phyloP scores from a whole-genome alignment of 1,140 invertebrate genomes.

The Anastrepha ludens region DNA sequence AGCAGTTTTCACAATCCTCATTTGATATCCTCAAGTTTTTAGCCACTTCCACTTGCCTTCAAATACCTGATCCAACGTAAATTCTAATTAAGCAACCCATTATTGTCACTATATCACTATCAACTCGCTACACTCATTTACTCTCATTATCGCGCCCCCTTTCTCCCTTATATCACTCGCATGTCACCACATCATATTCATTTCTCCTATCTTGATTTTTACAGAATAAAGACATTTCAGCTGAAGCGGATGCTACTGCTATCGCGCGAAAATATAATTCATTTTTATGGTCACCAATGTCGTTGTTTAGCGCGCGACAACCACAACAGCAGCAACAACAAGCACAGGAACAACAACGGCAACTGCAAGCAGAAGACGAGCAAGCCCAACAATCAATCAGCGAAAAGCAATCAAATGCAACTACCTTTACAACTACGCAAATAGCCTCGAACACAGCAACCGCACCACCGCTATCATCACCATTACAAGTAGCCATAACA shows the following conservation, averaged over 20 bases:
- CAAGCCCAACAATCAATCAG: conserved; percentile 45
- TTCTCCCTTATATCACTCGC: not conserved
- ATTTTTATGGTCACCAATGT: conserved; percentile 58
- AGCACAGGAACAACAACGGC: not conserved
- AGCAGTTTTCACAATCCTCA: too few relatives aligned
- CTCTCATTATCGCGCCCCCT: not conserved
- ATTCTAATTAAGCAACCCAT: too few relatives aligned
- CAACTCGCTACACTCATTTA: too few relatives aligned
- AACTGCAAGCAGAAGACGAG: not conserved
- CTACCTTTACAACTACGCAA: not conserved
- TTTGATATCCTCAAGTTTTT: too few relatives aligned
- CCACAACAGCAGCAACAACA: conserved; percentile 37
- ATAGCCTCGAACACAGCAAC: conserved; percentile 72
- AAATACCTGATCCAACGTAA: not conserved
- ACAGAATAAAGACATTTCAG: conserved; percentile 30
- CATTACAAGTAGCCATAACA: conserved; percentile 22
- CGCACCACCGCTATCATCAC: conserved; percentile 74
- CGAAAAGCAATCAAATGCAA: conserved; percentile 36
- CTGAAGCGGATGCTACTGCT: conserved; percentile 5
- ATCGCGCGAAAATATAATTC: conserved; percentile 52
- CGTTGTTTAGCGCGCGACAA: conserved; percentile 48
- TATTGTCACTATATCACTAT: too few relatives aligned
- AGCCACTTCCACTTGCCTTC: not conserved
- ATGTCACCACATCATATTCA: not conserved
- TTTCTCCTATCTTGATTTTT: conserved; percentile 13